A percentile compares a stretch with the other conserved stretches of the same genome.
phyloP scores from a whole-genome alignment of 1,140 invertebrate species.

The Heterodera schachtii region DNA sequence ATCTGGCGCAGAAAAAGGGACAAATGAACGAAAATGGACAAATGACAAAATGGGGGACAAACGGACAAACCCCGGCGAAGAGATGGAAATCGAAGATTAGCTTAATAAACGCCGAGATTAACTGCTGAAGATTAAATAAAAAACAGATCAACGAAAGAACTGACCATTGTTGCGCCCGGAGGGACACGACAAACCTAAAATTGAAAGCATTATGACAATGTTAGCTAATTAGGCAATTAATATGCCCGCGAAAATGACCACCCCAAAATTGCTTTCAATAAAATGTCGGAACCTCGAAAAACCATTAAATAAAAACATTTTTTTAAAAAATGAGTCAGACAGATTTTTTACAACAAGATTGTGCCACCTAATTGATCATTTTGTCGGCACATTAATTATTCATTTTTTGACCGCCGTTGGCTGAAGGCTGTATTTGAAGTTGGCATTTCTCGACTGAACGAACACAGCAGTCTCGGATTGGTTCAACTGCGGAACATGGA shows the following conservation, averaged over 20 bases:
- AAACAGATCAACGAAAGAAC: too few species aligned
- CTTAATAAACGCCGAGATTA: conserved; percentile 23
- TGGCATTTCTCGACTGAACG: conserved; percentile 52
- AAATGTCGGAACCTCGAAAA: too few species aligned
- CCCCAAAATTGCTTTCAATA: too few species aligned
- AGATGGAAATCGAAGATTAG: conserved; percentile 94
- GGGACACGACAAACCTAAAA: conserved; percentile 19
- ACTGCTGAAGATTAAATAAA: neutral
- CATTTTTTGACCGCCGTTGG: conserved; percentile 43
- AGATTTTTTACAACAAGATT: too few species aligned
- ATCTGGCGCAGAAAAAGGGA: conserved; percentile 70
- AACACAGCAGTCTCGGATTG: conserved; percentile 53
- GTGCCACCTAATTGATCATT: too few species aligned
- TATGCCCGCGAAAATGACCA: too few species aligned
- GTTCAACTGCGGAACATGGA: conserved; percentile 29
- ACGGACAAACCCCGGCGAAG: conserved; percentile 72
- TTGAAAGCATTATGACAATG: too few species aligned
- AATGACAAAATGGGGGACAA: neutral
- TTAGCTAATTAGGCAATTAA: too few species aligned
- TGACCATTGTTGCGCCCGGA: conserved; percentile 93
- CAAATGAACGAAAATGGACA: conserved; percentile 12
- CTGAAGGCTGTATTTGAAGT: conserved; percentile 54
- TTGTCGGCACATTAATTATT: too few species aligned
- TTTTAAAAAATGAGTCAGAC: too few species aligned
- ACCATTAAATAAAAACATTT: too few species aligned